Conservation (phyloP, 2,888 invertebrate species). For the Amaurobius ferox region DNA sequence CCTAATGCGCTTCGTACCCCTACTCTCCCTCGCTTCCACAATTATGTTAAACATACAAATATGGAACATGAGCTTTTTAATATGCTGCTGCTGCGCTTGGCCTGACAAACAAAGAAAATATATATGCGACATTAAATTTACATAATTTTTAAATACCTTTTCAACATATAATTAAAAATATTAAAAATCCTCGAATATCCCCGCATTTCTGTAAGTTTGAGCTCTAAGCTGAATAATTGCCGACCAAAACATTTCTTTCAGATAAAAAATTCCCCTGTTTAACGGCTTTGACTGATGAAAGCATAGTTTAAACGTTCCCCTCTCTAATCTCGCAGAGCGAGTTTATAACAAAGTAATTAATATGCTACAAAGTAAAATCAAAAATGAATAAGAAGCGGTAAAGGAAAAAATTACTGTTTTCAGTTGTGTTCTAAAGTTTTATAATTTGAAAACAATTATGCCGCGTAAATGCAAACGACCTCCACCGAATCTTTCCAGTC, state of each 20-base stretch:
- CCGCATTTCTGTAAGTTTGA: neutral
- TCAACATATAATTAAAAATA: neutral
- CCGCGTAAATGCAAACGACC: conserved; percentile 60
- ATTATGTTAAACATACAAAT: no score
- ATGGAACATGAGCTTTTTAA: no score
- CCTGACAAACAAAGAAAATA: no score
- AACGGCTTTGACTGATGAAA: conserved; percentile 37
- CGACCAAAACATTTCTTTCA: neutral
- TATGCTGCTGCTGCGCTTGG: no score
- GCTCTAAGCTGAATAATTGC: neutral
- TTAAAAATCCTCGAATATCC: neutral
- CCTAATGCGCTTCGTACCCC: no score
- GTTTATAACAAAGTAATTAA: conserved; percentile 64
- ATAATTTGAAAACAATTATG: conserved; percentile 63
- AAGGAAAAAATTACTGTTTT: conserved; percentile 35
- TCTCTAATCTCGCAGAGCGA: conserved; percentile 10
- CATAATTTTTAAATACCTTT: conserved; percentile 4
- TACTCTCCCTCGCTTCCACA: no score
- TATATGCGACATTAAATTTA: no score
- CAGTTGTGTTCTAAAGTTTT: conserved; percentile 3
- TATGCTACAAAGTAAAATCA: conserved; percentile 36
- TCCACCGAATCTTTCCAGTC: conserved; percentile 51
- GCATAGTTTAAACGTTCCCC: neutral
- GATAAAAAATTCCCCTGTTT: neutral
- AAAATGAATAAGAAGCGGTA: conserved; percentile 8